Evolutionary conservation across 2,888 invertebrate species (phyloP).

Genomic region (Clepsis dumicolana): DNA sequence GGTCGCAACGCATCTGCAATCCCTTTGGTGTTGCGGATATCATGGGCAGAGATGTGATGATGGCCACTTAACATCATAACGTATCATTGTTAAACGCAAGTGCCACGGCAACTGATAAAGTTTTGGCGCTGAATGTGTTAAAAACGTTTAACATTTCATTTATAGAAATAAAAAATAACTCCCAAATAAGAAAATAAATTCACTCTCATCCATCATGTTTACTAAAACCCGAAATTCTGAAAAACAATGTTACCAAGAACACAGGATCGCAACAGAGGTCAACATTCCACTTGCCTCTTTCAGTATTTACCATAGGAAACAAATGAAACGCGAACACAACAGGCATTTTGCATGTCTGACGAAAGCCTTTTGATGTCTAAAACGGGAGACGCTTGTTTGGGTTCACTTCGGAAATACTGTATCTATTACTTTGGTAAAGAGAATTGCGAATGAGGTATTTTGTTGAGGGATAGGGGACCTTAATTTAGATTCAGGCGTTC

Average conservation of each 20-base stretch:
- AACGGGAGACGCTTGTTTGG: background rate
- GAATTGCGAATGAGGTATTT: background rate
- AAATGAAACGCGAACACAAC: background rate
- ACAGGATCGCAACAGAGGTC: background rate
- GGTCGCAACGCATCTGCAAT: no score
- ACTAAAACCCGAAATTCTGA: background rate
- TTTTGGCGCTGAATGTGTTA: no score
- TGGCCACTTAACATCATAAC: no score
- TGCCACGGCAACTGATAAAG: no score
- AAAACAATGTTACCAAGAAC: background rate
- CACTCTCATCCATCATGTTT: background rate
- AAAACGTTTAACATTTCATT: no score
- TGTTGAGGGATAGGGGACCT: background rate
- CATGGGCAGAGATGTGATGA: no score
- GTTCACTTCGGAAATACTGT: background rate
- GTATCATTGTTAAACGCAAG: no score
- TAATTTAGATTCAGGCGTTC: background rate
- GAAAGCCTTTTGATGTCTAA: slow-evolving; percentile 6
- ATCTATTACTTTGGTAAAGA: background rate
- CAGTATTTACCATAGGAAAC: slow-evolving; percentile 4
- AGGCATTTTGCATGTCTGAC: background rate
- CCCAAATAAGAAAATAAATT: no score
- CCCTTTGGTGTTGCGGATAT: no score
- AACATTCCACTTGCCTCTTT: background rate
- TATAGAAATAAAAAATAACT: background rate